phyloP scores from a whole-genome alignment of 2,888 invertebrate genomes.

The Pollenia angustigena region DNA sequence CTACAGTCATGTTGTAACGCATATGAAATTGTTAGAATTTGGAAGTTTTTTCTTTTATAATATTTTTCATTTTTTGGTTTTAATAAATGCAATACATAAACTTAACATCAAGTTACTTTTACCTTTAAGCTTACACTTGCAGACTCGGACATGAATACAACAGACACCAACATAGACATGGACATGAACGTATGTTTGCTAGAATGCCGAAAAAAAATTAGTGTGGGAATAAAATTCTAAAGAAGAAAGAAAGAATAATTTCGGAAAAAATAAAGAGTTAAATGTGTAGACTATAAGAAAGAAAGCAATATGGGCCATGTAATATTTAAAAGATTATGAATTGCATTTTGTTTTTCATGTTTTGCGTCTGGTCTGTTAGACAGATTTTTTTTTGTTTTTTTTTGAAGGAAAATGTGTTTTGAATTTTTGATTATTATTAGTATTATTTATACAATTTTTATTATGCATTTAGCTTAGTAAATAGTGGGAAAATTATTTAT shows the following conservation, averaged over 20 bases:
- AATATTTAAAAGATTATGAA: slow-evolving; percentile 70
- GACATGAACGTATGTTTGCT: neutral
- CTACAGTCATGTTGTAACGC: slow-evolving; percentile 64
- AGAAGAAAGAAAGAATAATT: slow-evolving; percentile 15
- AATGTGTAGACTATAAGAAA: neutral
- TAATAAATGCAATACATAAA: slow-evolving; percentile 65
- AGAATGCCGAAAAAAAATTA: slow-evolving; percentile 67
- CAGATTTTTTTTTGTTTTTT: neutral
- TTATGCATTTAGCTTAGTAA: neutral
- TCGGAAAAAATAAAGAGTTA: slow-evolving; percentile 37
- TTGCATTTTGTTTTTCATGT: slow-evolving; percentile 61
- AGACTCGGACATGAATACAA: slow-evolving; percentile 5
- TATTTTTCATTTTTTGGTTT: slow-evolving; percentile 24
- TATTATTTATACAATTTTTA: neutral
- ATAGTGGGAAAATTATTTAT: slow-evolving; percentile 52
- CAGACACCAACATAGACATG: slow-evolving; percentile 24
- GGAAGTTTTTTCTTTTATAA: neutral
- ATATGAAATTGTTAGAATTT: slow-evolving; percentile 64
- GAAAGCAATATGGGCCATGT: slow-evolving; percentile 67
- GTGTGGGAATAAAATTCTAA: slow-evolving; percentile 67
- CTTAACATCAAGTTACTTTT: slow-evolving; percentile 58
- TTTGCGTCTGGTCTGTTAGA: slow-evolving; percentile 40
- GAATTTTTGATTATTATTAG: slow-evolving; percentile 67
- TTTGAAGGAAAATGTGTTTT: slow-evolving; percentile 48
- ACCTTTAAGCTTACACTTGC: slow-evolving; percentile 60